A percentile compares a stretch with the other conserved stretches of the same genome.
Evolutionary conservation across 2,888 invertebrate species (phyloP).

Genomic region (Beris morrisii): DNA sequence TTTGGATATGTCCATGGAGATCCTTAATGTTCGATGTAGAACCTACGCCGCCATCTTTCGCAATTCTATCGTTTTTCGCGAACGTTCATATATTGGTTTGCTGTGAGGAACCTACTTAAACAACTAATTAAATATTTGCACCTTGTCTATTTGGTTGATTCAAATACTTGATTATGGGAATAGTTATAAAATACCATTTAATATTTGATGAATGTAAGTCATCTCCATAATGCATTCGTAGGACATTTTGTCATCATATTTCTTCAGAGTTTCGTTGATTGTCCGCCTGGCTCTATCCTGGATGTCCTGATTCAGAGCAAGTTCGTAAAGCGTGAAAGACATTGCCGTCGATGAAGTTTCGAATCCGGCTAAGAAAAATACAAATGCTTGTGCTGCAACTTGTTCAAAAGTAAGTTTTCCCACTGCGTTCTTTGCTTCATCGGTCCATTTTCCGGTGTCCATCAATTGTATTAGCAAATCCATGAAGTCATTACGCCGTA

Average conservation of each 20-base stretch:
- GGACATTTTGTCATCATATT: constrained; percentile 49
- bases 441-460: constrained; percentile 10
- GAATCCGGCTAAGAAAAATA: constrained; percentile 62
- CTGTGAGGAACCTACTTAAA: too few relatives aligned
- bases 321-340: constrained; percentile 58
- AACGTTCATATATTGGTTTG: too few relatives aligned
- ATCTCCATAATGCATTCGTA: constrained; percentile 58
- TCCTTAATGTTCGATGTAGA: too few relatives aligned
- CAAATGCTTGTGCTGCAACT: constrained; percentile 60
- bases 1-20: too few relatives aligned
- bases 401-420: constrained; percentile 54
- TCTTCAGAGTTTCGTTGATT: constrained; percentile 49
- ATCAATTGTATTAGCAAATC: constrained; percentile 35
- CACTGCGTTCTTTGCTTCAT: not conserved
- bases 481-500: constrained; percentile 36
- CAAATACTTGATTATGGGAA: too few relatives aligned
- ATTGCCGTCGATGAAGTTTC: constrained; percentile 60
- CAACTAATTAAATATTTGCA: too few relatives aligned
- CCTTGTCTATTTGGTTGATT: too few relatives aligned
- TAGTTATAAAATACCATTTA: too few relatives aligned
- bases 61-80: too few relatives aligned
- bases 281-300: constrained; percentile 57
- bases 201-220: constrained; percentile 58
- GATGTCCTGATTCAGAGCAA: constrained; percentile 56
- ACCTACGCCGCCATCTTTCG: too few relatives aligned